Conservation (phyloP, 1,140 invertebrate genomes). For the Anoplolepis gracilipes region DNA sequence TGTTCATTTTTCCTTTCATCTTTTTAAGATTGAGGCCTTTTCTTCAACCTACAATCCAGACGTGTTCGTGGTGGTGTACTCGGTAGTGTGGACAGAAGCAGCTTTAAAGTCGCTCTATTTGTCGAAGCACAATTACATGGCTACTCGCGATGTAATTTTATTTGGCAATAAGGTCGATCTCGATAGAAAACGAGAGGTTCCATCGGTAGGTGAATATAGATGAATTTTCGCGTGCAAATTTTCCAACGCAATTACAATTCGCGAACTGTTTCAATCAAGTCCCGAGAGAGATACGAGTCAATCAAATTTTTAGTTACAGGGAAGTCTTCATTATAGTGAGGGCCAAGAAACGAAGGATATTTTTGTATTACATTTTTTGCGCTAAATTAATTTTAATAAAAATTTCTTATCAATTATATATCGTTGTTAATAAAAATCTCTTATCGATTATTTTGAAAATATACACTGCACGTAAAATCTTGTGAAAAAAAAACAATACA, state of each 20-base stretch:
- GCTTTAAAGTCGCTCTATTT: conserved; percentile 89
- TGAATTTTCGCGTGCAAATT: neutral
- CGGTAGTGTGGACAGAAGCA: conserved; percentile 90
- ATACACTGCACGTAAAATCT: no score
- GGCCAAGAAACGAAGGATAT: no score
- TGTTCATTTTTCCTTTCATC: neutral
- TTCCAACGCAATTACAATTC: neutral
- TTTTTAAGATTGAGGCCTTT: conserved; percentile 88
- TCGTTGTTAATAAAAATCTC: no score
- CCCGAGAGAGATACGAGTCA: neutral
- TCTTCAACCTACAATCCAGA: conserved; percentile 90
- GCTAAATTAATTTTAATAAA: no score
- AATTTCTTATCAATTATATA: no score
- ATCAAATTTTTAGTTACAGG: neutral
- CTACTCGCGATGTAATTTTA: conserved; percentile 90
- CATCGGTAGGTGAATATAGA: conserved; percentile 87
- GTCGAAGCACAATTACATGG: conserved; percentile 88
- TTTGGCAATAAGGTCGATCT: conserved; percentile 94
- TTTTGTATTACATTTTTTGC: no score
- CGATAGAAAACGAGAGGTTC: conserved; percentile 90
- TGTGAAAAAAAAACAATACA: no score
- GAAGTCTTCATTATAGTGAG: no score
- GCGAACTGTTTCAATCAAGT: neutral
- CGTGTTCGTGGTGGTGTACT: conserved; percentile 91
- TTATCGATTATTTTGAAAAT: no score